These are phyloP conservation scores for Monoplex corrugatus DNA, from an alignment of 2,888 invertebrate species.

Conservation along the genomic window DNA sequence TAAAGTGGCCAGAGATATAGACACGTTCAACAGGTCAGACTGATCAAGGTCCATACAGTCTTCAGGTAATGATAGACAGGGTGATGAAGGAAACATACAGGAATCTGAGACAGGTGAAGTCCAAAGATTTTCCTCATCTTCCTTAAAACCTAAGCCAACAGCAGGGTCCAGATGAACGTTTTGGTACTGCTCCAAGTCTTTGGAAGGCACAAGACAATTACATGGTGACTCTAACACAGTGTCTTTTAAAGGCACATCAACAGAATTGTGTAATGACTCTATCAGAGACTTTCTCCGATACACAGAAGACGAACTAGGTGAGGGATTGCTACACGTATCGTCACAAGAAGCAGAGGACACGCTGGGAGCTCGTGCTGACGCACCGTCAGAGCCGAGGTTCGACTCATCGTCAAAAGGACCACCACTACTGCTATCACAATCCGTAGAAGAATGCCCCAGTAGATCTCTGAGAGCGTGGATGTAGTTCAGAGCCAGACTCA, in stretches of 20 bases:
- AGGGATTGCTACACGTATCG: conserved; percentile 34
- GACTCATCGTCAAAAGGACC: background rate
- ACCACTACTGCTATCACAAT: background rate
- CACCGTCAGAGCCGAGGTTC: conserved; percentile 8
- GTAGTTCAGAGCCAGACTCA: conserved; percentile 93
- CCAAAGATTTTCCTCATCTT: background rate
- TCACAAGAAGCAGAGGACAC: conserved; percentile 18
- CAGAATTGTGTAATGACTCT: too few species aligned
- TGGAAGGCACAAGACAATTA: too few species aligned
- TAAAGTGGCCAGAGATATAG: conserved; percentile 12
- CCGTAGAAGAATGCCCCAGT: conserved; percentile 65
- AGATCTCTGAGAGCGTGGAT: conserved; percentile 86
- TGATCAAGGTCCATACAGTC: conserved; percentile 27
- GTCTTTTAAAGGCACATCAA: too few species aligned
- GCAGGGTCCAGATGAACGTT: background rate
- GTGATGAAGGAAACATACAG: conserved; percentile 27
- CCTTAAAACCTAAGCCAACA: background rate
- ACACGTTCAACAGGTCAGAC: background rate
- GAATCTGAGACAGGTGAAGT: background rate
- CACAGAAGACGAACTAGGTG: background rate
- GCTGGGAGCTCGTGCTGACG: background rate
- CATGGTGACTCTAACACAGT: too few species aligned
- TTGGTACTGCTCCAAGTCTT: background rate
- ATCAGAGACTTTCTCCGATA: background rate
- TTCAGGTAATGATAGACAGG: conserved; percentile 7